phyloP scores from a whole-genome alignment of 2,888 invertebrate genomes.

The Watsonalla binaria region DNA sequence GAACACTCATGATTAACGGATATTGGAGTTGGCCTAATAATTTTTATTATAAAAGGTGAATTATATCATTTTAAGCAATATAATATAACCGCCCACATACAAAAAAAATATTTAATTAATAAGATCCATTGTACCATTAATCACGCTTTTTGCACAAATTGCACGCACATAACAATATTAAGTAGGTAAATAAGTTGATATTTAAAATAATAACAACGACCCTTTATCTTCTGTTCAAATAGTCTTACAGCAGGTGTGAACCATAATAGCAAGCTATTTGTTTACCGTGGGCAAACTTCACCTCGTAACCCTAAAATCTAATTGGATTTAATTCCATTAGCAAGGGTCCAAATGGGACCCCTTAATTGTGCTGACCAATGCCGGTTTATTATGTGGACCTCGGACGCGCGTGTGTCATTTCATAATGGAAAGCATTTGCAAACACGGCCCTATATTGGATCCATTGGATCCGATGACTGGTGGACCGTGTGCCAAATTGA shows the following conservation, averaged over 20 bases:
- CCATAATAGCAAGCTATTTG: constrained; percentile 68
- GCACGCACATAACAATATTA: constrained; percentile 19
- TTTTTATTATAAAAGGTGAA: no score
- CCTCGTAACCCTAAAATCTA: constrained; percentile 77
- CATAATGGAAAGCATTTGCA: constrained; percentile 42
- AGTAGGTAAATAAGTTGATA: constrained; percentile 42
- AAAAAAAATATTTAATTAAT: no score
- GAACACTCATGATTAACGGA: no score
- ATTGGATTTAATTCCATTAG: constrained; percentile 79
- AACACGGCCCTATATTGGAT: constrained; percentile 21
- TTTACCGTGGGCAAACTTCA: constrained; percentile 72
- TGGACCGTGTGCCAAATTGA: neutral
- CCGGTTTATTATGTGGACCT: constrained; percentile 58
- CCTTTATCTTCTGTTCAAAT: constrained; percentile 50
- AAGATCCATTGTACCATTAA: no score
- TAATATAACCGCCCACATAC: no score
- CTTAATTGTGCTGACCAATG: constrained; percentile 73
- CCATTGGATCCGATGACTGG: constrained; percentile 1
- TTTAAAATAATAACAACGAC: constrained; percentile 36
- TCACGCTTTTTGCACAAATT: no score
- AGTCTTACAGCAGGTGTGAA: constrained; percentile 60
- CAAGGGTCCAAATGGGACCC: constrained; percentile 72
- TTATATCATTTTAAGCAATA: no score
- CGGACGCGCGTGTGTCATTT: constrained; percentile 38
- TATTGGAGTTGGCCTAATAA: no score